Percentiles rank a stretch among this genome's conserved stretches.
phyloP scores from a whole-genome alignment of 2,888 invertebrate genomes.

The Heliconius erato region DNA sequence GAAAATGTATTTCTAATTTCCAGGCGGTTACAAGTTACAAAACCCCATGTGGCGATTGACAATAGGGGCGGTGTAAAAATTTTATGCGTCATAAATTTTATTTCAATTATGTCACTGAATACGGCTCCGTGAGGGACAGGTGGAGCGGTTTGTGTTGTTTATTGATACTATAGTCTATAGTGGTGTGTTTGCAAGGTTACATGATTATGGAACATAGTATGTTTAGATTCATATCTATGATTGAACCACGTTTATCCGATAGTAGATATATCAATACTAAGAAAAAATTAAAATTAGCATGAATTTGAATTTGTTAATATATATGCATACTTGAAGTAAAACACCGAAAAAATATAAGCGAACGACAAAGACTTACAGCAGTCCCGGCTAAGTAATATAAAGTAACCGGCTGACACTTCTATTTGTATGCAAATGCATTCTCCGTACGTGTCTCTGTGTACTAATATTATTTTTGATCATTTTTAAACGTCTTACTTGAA shows the following conservation, averaged over 20 bases:
- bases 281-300: no score
- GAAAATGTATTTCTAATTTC: neutral
- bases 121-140: neutral
- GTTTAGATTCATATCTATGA: neutral
- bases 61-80: conserved; percentile 4
- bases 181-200: neutral
- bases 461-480: conserved; percentile 45
- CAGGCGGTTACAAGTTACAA: neutral
- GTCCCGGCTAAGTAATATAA: conserved; percentile 47
- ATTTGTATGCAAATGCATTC: conserved; percentile 79
- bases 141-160: neutral
- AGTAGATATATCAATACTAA: no score
- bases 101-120: conserved; percentile 15
- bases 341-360: conserved; percentile 35
- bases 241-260: neutral
- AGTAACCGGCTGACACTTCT: conserved; percentile 68
- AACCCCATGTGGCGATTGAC: conserved; percentile 1
- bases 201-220: neutral
- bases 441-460: conserved; percentile 39
- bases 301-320: neutral
- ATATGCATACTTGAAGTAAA: conserved; percentile 8
- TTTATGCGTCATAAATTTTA: conserved; percentile 17
- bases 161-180: neutral
- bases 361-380: conserved; percentile 40
- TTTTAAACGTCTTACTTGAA: conserved; percentile 40